Conservation (phyloP, 1,140 invertebrate genomes). For the Sitophilus oryzae region DNA sequence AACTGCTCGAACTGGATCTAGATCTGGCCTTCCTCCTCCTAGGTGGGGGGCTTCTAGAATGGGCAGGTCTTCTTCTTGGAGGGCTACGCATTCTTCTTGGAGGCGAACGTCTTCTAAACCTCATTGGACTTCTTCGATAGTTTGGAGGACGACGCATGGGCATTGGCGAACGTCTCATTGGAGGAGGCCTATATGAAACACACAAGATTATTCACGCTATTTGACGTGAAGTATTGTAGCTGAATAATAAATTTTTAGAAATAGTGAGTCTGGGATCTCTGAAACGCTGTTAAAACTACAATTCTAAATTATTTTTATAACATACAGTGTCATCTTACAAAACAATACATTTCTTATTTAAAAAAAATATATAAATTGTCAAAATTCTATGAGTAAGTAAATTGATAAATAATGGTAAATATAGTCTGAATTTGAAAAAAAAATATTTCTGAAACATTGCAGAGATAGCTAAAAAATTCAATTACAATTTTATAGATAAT, state of each 20-base stretch:
- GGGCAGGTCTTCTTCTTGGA: constrained; percentile 51
- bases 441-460: no score
- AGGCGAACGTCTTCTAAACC: constrained; percentile 59
- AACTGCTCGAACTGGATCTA: constrained; percentile 73
- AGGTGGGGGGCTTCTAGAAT: constrained; percentile 55
- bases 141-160: constrained; percentile 47
- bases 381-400: no score
- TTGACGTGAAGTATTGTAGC: no score
- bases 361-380: no score
- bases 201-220: not conserved
- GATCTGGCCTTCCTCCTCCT: constrained; percentile 66
- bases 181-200: constrained; percentile 46
- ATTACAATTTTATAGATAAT: no score
- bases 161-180: constrained; percentile 58
- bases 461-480: no score
- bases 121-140: constrained; percentile 40
- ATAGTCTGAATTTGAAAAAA: no score
- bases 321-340: not conserved
- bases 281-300: no score
- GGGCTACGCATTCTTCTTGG: constrained; percentile 48
- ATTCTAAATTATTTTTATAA: constrained; percentile 2
- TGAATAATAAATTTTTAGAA: no score
- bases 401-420: no score
- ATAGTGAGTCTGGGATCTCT: no score
- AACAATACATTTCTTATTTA: not conserved